Base-by-base conservation (phyloP, 1,140 invertebrate species). In the Sarcophaga bullata region DNA sequence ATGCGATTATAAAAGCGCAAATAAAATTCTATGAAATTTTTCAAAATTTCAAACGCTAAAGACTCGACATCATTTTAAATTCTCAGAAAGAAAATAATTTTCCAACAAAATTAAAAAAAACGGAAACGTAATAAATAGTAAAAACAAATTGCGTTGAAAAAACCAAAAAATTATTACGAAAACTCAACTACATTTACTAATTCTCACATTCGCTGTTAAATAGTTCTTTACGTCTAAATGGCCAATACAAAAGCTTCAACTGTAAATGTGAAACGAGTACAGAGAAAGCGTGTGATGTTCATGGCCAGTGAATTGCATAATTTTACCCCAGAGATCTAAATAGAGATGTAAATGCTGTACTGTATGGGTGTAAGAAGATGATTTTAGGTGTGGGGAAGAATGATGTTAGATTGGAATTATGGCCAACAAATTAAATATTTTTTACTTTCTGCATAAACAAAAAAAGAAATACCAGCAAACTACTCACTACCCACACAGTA, bases 241-340 rank as follows among this genome's bases (percentile, higher is more conserved):
- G 58, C 58, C 58, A 68, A 68, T 68, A 68, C 58, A 68, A 19
- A 68, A 2, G 58, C 58, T 68, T 37, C 17, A 52, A 68, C 58
- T n/a, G n/a, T 62, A 62, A 62, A 62, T 62, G 58, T 13, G 19
- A 62, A 62, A 15, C 6, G 11, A 8, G 58, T 62, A 17, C 19
- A n/a, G 58, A 68, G 19, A 52, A 68, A 37, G 19, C 58, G 8
- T 19, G 19, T 68, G 58, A 68, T 68, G 58, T 68, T 68, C 58
- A 68, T 68, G 58, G 58, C 58, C 58, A 68, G 58, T 68, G 58
- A 68, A 68, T 68, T 68, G 58, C 58, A 68, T 68, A 68, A 68
- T 68, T 68, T 68, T 68, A 68, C 58, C 19, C 58, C 17, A 68
- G 58, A 68, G 58, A 68, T 17, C 58, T n/a, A 68, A 68, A 19